Percentiles rank a stretch among this genome's conserved stretches.
Conservation (phyloP, 2,113 vertebrate species). For the Carassius gibelio region DNA sequence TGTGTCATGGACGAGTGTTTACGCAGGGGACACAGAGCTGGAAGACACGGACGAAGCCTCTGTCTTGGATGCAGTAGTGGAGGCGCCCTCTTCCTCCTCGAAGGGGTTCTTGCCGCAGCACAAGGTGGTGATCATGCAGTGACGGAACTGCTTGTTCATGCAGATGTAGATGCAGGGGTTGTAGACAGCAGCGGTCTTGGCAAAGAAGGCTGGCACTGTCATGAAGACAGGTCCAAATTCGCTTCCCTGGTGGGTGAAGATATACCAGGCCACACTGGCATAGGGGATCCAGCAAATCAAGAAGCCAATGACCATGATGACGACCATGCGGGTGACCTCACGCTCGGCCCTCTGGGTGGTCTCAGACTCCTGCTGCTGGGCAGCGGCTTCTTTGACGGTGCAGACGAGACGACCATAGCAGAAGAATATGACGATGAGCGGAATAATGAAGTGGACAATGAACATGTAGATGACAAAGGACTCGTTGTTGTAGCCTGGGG, state of each 20-base stretch:
- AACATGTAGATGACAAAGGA: slow-evolving; percentile 98
- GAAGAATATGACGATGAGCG: slow-evolving; percentile 82
- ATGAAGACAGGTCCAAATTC: slow-evolving; percentile 92
- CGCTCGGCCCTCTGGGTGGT: slow-evolving; percentile 97
- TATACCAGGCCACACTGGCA: slow-evolving; percentile 84
- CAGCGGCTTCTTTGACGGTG: slow-evolving; percentile 94
- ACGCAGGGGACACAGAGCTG: slow-evolving; percentile 93
- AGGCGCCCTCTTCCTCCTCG: slow-evolving; percentile 86
- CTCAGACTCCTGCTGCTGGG: slow-evolving; percentile 95
- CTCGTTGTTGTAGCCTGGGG: slow-evolving; percentile 87
- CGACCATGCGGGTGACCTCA: slow-evolving; percentile 95
- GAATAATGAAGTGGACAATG: slow-evolving; percentile 82
- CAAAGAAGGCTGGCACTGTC: slow-evolving; percentile 94
- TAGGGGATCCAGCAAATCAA: slow-evolving; percentile 90
- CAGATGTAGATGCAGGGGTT: slow-evolving; percentile 96
- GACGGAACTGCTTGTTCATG: slow-evolving; percentile 99
- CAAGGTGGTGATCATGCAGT: slow-evolving; percentile 96
- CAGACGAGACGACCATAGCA: slow-evolving; percentile 96
- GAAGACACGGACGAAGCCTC: slow-evolving; percentile 90
- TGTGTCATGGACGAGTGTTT: slow-evolving; percentile 61
- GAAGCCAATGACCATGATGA: slow-evolving; percentile 91
- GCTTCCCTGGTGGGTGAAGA: slow-evolving; percentile 90
- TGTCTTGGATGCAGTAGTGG: slow-evolving; percentile 86
- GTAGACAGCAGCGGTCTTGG: slow-evolving; percentile 88
- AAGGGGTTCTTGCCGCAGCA: slow-evolving; percentile 96